Conservation (phyloP, 2,888 invertebrate species). For the Tetragnatha montana region DNA sequence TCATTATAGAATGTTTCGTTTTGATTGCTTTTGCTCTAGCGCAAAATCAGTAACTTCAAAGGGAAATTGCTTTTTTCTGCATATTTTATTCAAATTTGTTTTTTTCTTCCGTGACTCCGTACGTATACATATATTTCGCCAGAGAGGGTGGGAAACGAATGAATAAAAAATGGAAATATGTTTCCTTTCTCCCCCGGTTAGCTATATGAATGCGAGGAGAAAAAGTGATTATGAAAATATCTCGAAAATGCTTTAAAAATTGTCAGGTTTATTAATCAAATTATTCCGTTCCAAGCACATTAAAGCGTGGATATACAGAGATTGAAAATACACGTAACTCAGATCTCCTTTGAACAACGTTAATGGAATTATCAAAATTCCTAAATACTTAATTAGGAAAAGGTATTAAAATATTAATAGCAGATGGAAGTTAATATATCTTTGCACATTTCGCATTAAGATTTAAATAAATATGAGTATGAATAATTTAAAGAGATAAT, state of each 20-base stretch:
- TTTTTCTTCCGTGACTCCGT: not conserved
- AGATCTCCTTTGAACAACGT: too few relatives aligned
- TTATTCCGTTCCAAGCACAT: not conserved
- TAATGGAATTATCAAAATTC: too few relatives aligned
- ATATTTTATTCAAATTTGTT: constrained; percentile 12
- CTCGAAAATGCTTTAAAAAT: not conserved
- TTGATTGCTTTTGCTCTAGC: not conserved
- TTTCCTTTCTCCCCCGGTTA: not conserved
- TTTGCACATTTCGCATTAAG: not conserved
- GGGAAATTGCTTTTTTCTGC: constrained; percentile 15
- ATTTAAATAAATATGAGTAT: too few relatives aligned
- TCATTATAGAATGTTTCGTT: constrained; percentile 33
- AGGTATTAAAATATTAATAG: constrained; percentile 3
- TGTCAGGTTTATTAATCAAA: constrained; percentile 5
- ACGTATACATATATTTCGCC: not conserved
- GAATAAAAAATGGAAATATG: not conserved
- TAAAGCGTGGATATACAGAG: too few relatives aligned
- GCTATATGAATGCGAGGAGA: not conserved
- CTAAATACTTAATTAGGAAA: too few relatives aligned
- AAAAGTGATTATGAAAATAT: not conserved
- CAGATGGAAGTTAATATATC: constrained; percentile 16
- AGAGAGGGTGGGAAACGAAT: not conserved
- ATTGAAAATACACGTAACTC: too few relatives aligned
- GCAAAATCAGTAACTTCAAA: not conserved
- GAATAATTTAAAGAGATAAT: too few relatives aligned